Conservation (phyloP, 2,797 vertebrate species). For the Ambastaia sidthimunki region DNA sequence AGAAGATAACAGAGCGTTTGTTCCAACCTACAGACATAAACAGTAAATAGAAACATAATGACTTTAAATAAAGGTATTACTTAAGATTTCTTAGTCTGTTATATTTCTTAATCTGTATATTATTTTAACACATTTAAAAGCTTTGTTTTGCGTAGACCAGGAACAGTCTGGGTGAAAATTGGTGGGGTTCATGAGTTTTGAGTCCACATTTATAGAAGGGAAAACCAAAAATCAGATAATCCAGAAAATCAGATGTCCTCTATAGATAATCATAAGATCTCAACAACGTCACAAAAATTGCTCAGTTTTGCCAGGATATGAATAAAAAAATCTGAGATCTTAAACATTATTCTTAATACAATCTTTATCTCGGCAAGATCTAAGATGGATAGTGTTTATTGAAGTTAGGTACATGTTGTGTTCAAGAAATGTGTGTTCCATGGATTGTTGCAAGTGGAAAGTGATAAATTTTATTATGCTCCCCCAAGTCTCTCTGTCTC, state of each 20-base stretch:
- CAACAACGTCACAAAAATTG: not conserved
- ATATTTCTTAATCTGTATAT: not conserved
- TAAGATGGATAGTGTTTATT: conserved; percentile 29
- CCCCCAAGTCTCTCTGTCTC: conserved; percentile 3
- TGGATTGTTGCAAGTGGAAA: conserved; percentile 54
- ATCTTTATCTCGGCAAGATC: not conserved
- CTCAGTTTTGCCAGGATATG: not conserved
- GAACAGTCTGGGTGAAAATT: conserved; percentile 14
- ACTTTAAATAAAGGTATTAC: not conserved
- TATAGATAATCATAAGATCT: not conserved
- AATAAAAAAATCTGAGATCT: no score
- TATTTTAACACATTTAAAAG: not conserved
- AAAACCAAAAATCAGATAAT: no score
- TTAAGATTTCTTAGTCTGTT: not conserved
- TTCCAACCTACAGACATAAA: conserved; percentile 8
- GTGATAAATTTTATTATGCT: conserved; percentile 25
- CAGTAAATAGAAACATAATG: not conserved
- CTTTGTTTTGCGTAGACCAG: not conserved
- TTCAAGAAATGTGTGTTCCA: conserved; percentile 52
- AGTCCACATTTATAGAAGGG: not conserved
- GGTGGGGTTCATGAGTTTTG: conserved; percentile 14
- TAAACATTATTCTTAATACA: not conserved
- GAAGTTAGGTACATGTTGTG: conserved; percentile 38
- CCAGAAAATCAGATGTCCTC: no score
- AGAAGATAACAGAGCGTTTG: not conserved